Base-by-base conservation (phyloP, 2,888 invertebrate genomes). In the Dryadula phaetusa region DNA sequence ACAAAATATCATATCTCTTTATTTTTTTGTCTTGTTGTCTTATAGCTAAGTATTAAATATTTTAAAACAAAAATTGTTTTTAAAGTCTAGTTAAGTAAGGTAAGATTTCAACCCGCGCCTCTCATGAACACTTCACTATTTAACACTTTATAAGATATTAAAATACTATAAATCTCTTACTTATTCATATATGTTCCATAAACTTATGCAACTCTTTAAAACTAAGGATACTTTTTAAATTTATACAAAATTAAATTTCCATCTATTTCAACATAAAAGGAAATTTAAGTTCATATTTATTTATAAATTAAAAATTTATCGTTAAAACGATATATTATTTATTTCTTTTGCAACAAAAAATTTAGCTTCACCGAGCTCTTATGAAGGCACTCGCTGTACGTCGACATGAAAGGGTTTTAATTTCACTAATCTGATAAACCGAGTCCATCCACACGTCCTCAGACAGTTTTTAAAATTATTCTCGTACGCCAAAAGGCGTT, bases 351-450 rank as follows among this genome's bases (percentile, higher is more conserved):
- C 25, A 37, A 40, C 25, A 18, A 32, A 62, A 53, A 56, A 40
- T 56, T 64, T 56, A 64, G 56, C 56, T 58, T 28, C 28, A 25
- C 54, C 54, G 28, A 47, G 58, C 64, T 40, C 62, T 60, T 61
- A 64, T 66, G 61, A 66, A 69, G 66, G 61, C 66, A 68, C 69
- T 73, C 75, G 70, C 74, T 75, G 74, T 78, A 76, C 75, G 78
- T 70, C 66, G 67, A 68, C 70, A 74, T 76, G 73, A 79, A 82
- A 80, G 72, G 74, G 73, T 74, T 75, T 72, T 72, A 77, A 78
- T 76, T 79, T 77, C 73, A 76, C 75, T 79, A 78, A 76, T 74
- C 75, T 76, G 76, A 77, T 76, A 76, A 70, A 72, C 76, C 70
- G 70, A 72, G 72, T 64, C 70, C 74, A 70, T 72, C 18, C 56